Conservation (phyloP, 2,797 vertebrate genomes). For the Anas flavirostris region DNA sequence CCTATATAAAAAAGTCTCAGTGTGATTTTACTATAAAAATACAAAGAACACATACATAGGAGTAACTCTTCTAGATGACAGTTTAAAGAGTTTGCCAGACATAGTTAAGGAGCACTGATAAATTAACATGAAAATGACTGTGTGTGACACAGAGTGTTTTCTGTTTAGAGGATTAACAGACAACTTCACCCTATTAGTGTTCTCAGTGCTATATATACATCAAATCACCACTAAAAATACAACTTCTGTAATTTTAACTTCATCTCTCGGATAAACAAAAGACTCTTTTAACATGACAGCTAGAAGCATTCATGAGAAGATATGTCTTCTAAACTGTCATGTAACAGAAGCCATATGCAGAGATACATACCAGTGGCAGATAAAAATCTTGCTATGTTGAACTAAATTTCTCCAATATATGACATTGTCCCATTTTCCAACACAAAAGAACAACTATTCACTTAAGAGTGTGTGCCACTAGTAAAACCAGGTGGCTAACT, state of each 20-base stretch:
- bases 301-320: conserved; percentile 7
- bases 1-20: background rate
- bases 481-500: background rate
- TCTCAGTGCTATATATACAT: background rate
- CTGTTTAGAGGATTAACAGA: conserved; percentile 21
- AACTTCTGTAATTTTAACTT: conserved; percentile 3
- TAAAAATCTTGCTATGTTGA: background rate
- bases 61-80: background rate
- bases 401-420: background rate
- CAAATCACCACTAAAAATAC: conserved; percentile 14
- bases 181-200: background rate
- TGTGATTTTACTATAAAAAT: background rate
- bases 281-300: background rate
- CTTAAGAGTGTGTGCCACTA: background rate
- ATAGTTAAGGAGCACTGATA: conserved; percentile 5
- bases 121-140: background rate
- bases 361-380: background rate
- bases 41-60: background rate
- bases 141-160: background rate
- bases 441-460: background rate
- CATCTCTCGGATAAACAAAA: conserved; percentile 12
- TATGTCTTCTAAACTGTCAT: background rate
- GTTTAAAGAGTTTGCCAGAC: conserved; percentile 18
- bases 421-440: background rate
- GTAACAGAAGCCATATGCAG: conserved; percentile 56